Conservation (phyloP, 2,888 invertebrate genomes). For the Diarsia brunnea region DNA sequence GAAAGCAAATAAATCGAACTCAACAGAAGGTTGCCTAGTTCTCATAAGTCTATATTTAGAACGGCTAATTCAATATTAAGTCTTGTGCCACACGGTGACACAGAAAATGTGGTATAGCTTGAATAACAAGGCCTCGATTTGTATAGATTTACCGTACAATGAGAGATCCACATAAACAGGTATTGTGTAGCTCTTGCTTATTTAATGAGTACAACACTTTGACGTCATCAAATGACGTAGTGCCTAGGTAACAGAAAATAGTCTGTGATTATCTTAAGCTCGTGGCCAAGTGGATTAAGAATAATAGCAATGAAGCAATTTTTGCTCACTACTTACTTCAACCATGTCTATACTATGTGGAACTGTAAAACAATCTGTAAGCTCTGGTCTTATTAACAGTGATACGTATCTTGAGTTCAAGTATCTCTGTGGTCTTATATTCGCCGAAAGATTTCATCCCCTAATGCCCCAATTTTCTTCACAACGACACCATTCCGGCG, state of each 20-base stretch:
- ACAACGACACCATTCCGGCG: slow-evolving; percentile 3
- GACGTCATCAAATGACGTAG: slow-evolving; percentile 32
- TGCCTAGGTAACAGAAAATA: slow-evolving; percentile 1
- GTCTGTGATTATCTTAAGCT: slow-evolving; percentile 4
- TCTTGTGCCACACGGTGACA: neutral
- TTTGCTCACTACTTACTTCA: too few relatives aligned
- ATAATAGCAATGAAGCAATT: too few relatives aligned
- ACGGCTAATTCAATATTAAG: slow-evolving; percentile 32
- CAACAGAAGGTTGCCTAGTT: slow-evolving; percentile 4
- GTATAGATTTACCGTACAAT: too few relatives aligned
- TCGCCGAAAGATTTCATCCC: slow-evolving; percentile 15
- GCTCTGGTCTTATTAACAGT: neutral
- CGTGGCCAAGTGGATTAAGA: too few relatives aligned
- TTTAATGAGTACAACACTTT: slow-evolving; percentile 8
- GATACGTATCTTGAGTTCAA: neutral
- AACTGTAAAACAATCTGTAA: too few relatives aligned
- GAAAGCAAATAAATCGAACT: neutral
- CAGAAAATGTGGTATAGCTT: too few relatives aligned
- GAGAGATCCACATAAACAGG: too few relatives aligned
- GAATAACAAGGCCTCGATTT: too few relatives aligned
- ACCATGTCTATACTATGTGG: too few relatives aligned
- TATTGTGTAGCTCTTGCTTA: neutral
- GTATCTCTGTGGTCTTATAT: neutral
- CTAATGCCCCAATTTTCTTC: slow-evolving; percentile 10
- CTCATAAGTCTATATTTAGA: slow-evolving; percentile 24